These are phyloP conservation scores for Gastracanthus pulcherrimus DNA, from an alignment of 2,888 invertebrate genomes.

Conservation along the genomic window DNA sequence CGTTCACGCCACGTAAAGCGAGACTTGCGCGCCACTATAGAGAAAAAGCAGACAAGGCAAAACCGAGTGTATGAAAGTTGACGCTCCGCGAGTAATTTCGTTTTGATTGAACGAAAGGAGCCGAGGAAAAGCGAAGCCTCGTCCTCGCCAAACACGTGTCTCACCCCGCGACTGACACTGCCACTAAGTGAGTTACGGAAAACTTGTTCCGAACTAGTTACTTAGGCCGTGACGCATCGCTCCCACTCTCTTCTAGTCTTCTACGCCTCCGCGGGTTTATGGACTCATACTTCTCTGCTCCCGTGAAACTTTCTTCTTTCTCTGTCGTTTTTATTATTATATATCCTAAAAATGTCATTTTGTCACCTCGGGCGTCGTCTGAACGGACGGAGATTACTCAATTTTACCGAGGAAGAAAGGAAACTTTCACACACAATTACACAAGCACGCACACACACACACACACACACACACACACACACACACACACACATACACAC, in stretches of 20 bases:
- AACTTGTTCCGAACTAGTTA: constrained; percentile 56
- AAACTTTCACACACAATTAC: no score
- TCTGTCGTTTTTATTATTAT: neutral
- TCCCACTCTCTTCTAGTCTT: neutral
- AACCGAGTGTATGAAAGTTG: neutral
- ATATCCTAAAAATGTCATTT: neutral
- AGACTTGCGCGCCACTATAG: neutral
- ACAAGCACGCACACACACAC: no score
- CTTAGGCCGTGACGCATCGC: constrained; percentile 1
- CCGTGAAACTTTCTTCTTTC: neutral
- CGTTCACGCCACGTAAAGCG: neutral
- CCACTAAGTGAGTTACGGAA: constrained; percentile 40
- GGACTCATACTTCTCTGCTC: neutral
- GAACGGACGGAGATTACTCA: neutral
- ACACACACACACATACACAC: no score
- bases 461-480: no score
- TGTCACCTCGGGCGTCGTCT: neutral
- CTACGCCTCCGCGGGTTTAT: neutral
- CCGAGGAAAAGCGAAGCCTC: neutral
- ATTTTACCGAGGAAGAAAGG: neutral
- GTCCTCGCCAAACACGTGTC: constrained; percentile 27
- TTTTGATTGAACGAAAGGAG: constrained; percentile 31
- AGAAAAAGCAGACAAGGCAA: no score
- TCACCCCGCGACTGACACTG: neutral
- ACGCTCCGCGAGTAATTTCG: constrained; percentile 26